Evolutionary conservation across 1,140 invertebrate species (phyloP).

Genomic region (Hypsibius dujardini): DNA sequence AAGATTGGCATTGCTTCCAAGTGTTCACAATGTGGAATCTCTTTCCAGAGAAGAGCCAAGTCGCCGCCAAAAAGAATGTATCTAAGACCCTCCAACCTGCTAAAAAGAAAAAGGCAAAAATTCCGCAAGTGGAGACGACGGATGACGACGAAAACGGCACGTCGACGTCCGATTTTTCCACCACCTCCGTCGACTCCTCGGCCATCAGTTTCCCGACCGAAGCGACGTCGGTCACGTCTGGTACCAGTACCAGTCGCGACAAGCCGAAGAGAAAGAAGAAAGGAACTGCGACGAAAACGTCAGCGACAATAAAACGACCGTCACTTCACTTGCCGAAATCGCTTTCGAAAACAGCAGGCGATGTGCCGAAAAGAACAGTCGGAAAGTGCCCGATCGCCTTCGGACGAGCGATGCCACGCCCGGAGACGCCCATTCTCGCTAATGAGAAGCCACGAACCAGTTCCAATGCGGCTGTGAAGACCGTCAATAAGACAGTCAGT

Average conservation of each 20-base stretch:
- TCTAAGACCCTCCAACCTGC: no score
- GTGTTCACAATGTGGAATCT: no score
- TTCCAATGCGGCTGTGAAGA: no score
- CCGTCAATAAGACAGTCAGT: no score
- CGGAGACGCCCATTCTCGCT: background rate
- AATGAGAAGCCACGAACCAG: no score
- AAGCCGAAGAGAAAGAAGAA: background rate
- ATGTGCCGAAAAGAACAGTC: background rate
- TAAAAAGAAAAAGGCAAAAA: no score
- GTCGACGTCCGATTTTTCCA: background rate
- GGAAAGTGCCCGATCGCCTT: background rate
- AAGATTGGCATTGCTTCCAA: no score
- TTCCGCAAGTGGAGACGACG: no score
- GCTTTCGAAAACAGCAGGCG: background rate
- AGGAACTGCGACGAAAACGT: background rate
- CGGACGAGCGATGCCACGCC: background rate
- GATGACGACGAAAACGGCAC: background rate
- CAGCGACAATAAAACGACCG: background rate
- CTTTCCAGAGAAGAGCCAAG: no score
- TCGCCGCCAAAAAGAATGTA: no score
- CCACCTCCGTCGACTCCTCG: background rate
- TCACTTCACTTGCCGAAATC: background rate
- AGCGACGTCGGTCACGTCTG: background rate
- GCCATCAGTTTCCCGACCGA: background rate
- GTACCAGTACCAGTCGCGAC: background rate